These are phyloP conservation scores for Tethea ocularis DNA, from an alignment of 2,888 invertebrate genomes.

Conservation along the genomic window DNA sequence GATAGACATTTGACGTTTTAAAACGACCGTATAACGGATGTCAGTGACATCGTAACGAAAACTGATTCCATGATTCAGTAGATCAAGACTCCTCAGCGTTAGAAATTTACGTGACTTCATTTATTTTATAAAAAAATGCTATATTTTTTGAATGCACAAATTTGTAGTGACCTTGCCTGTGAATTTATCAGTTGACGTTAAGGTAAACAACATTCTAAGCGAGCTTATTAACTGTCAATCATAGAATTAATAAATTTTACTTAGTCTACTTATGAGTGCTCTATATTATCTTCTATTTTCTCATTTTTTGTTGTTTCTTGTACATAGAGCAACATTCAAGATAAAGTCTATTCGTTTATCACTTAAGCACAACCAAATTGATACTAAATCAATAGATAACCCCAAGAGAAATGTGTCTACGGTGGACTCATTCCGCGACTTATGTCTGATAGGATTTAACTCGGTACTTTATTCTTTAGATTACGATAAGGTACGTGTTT, in stretches of 20 bases:
- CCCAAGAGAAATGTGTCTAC: background rate
- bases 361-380: background rate
- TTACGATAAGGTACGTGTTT: slow-evolving; percentile 5
- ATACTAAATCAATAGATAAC: slow-evolving; percentile 5
- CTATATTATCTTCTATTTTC: background rate
- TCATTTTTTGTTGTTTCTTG: background rate
- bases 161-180: no score
- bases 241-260: background rate
- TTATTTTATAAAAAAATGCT: no score
- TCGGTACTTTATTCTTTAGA: background rate
- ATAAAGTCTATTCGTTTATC: background rate
- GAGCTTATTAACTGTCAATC: no score
- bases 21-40: no score
- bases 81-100: no score
- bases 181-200: no score
- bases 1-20: no score
- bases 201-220: no score
- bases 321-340: background rate
- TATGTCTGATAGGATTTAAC: background rate
- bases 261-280: background rate
- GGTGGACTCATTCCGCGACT: background rate
- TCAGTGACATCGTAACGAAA: no score
- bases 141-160: no score
- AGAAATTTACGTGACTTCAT: no score
- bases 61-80: no score